Base-by-base conservation (phyloP, 2,888 invertebrate genomes). In the Sisyra nigra region DNA sequence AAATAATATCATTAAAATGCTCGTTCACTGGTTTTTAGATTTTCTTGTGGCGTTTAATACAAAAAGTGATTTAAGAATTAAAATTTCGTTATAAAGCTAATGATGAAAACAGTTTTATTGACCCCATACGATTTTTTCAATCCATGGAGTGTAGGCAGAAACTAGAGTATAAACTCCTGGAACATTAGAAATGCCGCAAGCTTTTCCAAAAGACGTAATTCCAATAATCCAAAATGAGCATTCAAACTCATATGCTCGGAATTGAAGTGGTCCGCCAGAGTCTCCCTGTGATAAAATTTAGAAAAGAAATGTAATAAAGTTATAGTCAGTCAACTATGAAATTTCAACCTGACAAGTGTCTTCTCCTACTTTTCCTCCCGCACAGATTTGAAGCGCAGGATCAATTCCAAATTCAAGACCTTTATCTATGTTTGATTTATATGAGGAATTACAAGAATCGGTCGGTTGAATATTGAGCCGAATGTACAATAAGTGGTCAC, bases 231-330 rank as follows among this genome's bases (percentile, higher is more conserved):
- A 24, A 24, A 5, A 24, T 2, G 59, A 60, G 50, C 68, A 68
- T 60, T 71, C 63, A 46, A 18, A 15, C 13, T 5, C 14, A 7
- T n/a, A 7, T 1, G 18, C 13, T 2, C n/a, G 10, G 1, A 69
- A 52, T 40, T 63, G 62, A 1, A 80, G 57, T 0, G 79, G 78
- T 1, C 79, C 78, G 9, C 80, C 80, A 46, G 76, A 76, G 62
- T 79, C 79, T 1, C 78, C 78, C 76, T 76, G n/a, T n/a, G n/a
- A n/a, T n/a, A n/a, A 56, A 7, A 53, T 49, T 47, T 45, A 44
- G 45, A n/a, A 18, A n/a, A 3, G 5, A 33, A 33, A 6, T 13
- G 9, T 9, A 24, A 24, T 7, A 3, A 24, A 5, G 3, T 24
- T 5, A 24, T 6, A 13, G 9, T 33, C 14, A 13, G n/a, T n/a